Conservation (phyloP, 2,113 vertebrate genomes). For the Columbina picui region DNA sequence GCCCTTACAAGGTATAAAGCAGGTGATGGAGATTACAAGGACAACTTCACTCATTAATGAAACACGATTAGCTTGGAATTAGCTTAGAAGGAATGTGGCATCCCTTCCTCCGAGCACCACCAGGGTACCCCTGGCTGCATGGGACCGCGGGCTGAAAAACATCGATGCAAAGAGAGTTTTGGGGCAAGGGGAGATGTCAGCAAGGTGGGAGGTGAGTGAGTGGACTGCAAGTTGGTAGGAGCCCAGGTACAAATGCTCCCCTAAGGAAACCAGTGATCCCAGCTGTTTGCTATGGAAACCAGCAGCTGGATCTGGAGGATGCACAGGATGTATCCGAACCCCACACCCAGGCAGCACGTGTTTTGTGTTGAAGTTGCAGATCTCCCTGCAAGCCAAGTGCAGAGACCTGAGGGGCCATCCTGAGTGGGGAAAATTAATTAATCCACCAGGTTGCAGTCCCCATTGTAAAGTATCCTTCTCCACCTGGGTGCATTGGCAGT, state of each 20-base stretch:
- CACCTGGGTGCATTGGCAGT: background rate
- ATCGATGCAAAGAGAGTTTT: background rate
- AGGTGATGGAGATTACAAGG: background rate
- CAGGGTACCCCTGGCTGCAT: rapidly evolving
- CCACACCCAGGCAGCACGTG: rapidly evolving
- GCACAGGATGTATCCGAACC: rapidly evolving
- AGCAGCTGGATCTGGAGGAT: background rate
- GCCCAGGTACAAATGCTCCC: background rate
- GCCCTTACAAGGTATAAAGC: background rate
- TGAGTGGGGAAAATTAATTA: background rate
- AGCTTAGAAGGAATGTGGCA: background rate
- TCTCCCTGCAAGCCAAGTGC: background rate
- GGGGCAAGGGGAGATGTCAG: background rate
- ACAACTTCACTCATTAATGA: no score
- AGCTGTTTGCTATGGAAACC: background rate
- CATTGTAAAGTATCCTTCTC: background rate
- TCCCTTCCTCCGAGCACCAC: rapidly evolving
- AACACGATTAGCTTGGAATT: rapidly evolving
- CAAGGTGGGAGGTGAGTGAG: background rate
- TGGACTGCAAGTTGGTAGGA: background rate
- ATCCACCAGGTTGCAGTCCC: background rate
- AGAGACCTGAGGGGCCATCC: background rate
- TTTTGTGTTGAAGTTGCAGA: background rate
- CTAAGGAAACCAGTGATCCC: background rate
- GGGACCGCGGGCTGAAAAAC: background rate